These are phyloP conservation scores for Harpalus rubripes DNA, from an alignment of 2,888 invertebrate genomes.

Conservation along the genomic window DNA sequence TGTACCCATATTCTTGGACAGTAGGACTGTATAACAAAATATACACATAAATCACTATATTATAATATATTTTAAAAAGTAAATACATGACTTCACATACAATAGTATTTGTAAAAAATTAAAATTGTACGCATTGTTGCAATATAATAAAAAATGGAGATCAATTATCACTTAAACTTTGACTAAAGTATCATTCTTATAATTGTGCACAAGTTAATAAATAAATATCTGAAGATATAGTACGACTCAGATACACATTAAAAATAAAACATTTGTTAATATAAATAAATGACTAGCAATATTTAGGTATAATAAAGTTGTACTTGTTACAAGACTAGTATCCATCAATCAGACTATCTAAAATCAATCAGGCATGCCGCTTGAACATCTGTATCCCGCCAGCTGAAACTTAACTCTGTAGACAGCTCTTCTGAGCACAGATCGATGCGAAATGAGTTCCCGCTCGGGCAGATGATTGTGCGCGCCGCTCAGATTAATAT, in stretches of 20 bases:
- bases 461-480: slow-evolving; percentile 71
- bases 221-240: background rate
- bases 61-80: too few species aligned
- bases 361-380: background rate
- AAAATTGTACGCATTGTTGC: too few species aligned
- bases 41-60: too few species aligned
- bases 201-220: too few species aligned
- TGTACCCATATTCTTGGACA: too few species aligned
- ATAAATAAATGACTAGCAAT: background rate
- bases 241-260: background rate
- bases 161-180: too few species aligned
- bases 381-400: background rate
- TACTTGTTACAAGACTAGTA: background rate
- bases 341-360: background rate
- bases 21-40: too few species aligned
- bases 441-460: slow-evolving; percentile 63
- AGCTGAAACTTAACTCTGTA: background rate
- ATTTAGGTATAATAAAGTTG: background rate
- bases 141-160: too few species aligned
- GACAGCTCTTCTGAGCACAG: slow-evolving; percentile 69
- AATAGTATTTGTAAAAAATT: too few species aligned
- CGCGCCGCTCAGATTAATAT: slow-evolving; percentile 71
- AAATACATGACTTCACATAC: too few species aligned
- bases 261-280: background rate
- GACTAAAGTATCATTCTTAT: too few species aligned